phyloP scores from a whole-genome alignment of 2,113 vertebrate genomes.

The Athene cunicularia region DNA sequence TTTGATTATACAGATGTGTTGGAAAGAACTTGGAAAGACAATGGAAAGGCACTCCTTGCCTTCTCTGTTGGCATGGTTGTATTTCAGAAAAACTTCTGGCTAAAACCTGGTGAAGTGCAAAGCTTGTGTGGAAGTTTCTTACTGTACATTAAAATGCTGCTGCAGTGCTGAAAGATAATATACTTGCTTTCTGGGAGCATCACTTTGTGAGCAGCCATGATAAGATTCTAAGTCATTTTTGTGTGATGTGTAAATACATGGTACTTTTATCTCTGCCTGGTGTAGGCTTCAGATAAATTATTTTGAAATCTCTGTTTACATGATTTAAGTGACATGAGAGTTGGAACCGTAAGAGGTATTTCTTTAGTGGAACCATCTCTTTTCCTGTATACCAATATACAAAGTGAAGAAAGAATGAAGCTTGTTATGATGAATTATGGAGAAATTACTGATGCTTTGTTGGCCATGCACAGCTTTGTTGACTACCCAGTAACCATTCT shows the following conservation, averaged over 20 bases:
- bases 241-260: not conserved
- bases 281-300: not conserved
- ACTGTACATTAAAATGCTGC: not conserved
- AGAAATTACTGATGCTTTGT: not conserved
- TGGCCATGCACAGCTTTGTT: not conserved
- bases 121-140: not conserved
- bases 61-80: not conserved
- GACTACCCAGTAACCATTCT: not conserved
- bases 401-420: not conserved
- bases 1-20: not conserved
- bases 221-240: not conserved
- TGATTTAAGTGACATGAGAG: not conserved
- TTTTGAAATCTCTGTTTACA: not conserved
- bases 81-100: not conserved
- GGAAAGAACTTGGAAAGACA: not conserved
- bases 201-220: not conserved
- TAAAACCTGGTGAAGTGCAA: not conserved
- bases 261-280: not conserved
- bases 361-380: not conserved
- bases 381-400: not conserved
- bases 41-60: not conserved
- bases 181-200: not conserved
- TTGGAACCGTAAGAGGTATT: not conserved
- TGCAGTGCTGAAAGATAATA: not conserved
- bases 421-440: not conserved